Evolutionary conservation across 2,888 invertebrate genomes (phyloP), one percentile per base, ranked within the genome.

Genomic region (Lepas anatifera): DNA sequence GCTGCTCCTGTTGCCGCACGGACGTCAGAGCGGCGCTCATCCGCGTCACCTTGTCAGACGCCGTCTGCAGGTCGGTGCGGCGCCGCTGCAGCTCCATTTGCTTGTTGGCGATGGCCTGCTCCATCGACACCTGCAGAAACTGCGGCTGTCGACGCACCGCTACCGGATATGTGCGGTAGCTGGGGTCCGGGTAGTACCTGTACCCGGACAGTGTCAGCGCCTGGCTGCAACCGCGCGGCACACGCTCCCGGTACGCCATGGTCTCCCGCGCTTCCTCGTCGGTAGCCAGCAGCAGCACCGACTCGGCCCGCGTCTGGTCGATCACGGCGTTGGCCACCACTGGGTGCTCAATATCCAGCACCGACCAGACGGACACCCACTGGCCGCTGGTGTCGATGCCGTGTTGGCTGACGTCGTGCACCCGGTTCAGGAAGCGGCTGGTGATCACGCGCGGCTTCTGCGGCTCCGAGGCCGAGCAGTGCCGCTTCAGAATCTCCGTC

Each of bases 281-380:
- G 6, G 85, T 84, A 3, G 87, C 86, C 72, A 95, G 89, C 32
- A 96, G 82, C 71, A 95, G 81, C 41, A 92, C 84, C 67, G 83
- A 83, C 81, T 96, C 95, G 68, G 92, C 82, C 66, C 80, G 79
- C 16, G 84, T 77, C 77, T 87, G 87, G 82, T 96, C 95, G 70
- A 96, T 89, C 41, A 96, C 83, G 77, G 86, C 88, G 83, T 96
- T 96, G 75, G 87, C 85, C 1, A 95, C 87, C 22, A 91, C 85
- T 0, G 89, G 85, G 81, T 94, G 88, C 6, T 84, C 80, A 70
- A 92, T 86, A 72, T 86, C 85, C 70, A 96, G 83, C 0, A 72
- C 68, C 10, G 73, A 73, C 73, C 73, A 74, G 35, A 74, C 29
- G 11, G 73, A 74, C 3, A 68, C 46, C 58, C 71, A 69, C n/a